These are phyloP conservation scores for Psittacula cyanocephala DNA, from an alignment of 2,113 vertebrate genomes.

Conservation along the genomic window DNA sequence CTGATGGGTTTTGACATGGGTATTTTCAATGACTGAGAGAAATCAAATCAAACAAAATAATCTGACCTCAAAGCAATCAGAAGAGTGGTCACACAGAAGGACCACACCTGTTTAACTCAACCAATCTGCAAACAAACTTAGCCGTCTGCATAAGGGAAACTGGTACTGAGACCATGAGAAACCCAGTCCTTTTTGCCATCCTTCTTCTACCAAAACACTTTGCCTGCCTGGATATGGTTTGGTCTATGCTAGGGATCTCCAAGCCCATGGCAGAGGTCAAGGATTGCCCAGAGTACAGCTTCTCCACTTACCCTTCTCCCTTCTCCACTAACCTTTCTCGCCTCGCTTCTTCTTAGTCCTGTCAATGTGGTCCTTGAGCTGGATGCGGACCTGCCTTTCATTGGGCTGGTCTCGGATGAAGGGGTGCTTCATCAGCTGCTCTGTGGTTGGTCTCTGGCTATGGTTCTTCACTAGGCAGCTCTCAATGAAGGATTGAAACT, in stretches of 20 bases:
- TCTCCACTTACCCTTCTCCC: constrained; percentile 74
- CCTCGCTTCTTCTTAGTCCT: constrained; percentile 97
- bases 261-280: background rate
- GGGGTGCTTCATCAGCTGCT: constrained; percentile 96
- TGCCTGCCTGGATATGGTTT: rapidly evolving
- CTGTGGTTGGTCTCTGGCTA: constrained; percentile 92
- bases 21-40: background rate
- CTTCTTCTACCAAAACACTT: background rate
- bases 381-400: constrained; percentile 96
- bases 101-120: background rate
- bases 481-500: constrained; percentile 98
- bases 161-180: background rate
- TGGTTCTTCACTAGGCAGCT: constrained; percentile 98
- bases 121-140: rapidly evolving
- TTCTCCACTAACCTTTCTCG: constrained; percentile 85
- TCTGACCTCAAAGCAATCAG: background rate
- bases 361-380: constrained; percentile 99
- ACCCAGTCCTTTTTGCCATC: background rate
- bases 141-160: background rate
- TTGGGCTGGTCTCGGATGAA: constrained; percentile 97
- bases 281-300: background rate
- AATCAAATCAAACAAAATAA: background rate
- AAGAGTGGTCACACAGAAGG: background rate
- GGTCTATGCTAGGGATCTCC: background rate
- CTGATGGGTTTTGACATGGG: background rate